Conservation (phyloP, 2,888 invertebrate species). For the Monoplex corrugatus region DNA sequence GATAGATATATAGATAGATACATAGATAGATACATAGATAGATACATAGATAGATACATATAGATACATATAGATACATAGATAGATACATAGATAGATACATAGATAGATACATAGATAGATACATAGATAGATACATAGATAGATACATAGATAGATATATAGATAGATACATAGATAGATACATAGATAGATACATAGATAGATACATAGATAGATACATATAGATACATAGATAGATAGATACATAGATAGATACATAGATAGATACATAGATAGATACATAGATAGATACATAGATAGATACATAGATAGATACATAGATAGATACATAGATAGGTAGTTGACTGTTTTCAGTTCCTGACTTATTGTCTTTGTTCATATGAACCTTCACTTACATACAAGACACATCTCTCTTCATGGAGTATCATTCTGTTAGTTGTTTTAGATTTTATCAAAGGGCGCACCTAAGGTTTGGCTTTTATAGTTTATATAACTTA, state of each 20-base stretch:
- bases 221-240: background rate
- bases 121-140: background rate
- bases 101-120: background rate
- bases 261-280: no score
- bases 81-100: background rate
- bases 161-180: background rate
- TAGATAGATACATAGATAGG: background rate
- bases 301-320: slow-evolving; percentile 3
- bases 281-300: background rate
- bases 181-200: background rate
- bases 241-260: background rate
- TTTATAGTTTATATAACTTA: no score
- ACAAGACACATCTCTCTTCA: no score
- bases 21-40: background rate
- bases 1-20: background rate
- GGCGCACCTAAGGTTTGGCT: no score
- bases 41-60: background rate
- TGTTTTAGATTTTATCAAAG: no score
- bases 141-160: background rate
- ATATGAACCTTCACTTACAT: no score
- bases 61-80: background rate
- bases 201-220: background rate
- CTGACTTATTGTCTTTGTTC: no score
- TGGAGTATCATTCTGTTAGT: no score
- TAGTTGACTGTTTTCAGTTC: no score